Percentiles rank a stretch among this genome's conserved stretches.
phyloP scores from a whole-genome alignment of 2,113 vertebrate species.

The Poeciliopsis prolifica region DNA sequence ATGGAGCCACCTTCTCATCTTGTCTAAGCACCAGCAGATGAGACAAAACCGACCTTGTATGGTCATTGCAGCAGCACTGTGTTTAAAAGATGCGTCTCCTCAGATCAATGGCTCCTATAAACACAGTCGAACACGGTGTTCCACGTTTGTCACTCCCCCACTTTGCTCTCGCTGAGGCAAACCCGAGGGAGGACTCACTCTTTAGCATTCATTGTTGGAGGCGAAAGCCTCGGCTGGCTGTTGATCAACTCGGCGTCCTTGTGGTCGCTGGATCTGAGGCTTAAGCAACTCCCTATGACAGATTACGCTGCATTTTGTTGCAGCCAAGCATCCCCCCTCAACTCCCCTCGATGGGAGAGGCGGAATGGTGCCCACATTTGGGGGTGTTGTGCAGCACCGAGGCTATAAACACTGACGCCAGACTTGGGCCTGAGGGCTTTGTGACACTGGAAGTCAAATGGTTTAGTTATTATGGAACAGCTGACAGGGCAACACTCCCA shows the following conservation, averaged over 20 bases:
- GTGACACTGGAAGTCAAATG: slow-evolving; percentile 47
- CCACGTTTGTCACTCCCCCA: slow-evolving; percentile 49
- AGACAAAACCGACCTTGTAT: slow-evolving; percentile 75
- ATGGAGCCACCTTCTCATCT: background rate
- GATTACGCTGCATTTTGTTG: slow-evolving; percentile 62
- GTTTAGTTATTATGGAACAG: slow-evolving; percentile 72
- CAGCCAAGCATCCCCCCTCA: slow-evolving; percentile 56
- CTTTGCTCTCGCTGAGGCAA: slow-evolving; percentile 33
- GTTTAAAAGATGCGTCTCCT: slow-evolving; percentile 68
- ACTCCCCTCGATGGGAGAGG: slow-evolving; percentile 36
- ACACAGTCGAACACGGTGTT: slow-evolving; percentile 72
- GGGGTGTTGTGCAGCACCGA: slow-evolving; percentile 58
- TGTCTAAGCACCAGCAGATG: slow-evolving; percentile 28
- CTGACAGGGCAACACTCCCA: slow-evolving; percentile 60
- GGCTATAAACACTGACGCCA: slow-evolving; percentile 68
- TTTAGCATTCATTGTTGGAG: slow-evolving; percentile 33
- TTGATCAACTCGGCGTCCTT: slow-evolving; percentile 42
- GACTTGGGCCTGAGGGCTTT: slow-evolving; percentile 52
- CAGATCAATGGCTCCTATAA: slow-evolving; percentile 68
- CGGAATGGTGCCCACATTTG: slow-evolving; percentile 79
- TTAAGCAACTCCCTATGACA: slow-evolving; percentile 59
- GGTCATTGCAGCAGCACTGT: slow-evolving; percentile 65
- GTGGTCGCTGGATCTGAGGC: slow-evolving; percentile 48
- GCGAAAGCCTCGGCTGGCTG: slow-evolving; percentile 46
- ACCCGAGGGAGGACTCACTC: slow-evolving; percentile 21